phyloP scores from a whole-genome alignment of 2,888 invertebrate species.

The Rapana venosa region DNA sequence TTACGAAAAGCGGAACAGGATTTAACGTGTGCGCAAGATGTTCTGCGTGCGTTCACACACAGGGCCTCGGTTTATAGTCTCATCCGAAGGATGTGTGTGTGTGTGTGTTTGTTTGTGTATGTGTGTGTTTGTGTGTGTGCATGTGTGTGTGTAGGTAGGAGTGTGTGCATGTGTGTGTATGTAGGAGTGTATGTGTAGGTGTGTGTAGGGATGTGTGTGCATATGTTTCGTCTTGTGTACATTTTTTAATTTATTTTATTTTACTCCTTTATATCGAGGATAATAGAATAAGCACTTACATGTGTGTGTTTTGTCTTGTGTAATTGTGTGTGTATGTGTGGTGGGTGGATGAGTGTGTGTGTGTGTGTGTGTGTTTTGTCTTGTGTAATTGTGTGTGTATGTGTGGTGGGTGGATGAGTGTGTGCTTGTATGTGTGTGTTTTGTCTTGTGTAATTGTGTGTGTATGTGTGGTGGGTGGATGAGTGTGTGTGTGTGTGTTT shows the following conservation, averaged over 20 bases:
- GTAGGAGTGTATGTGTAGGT: not conserved
- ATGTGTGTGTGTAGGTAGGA: not conserved
- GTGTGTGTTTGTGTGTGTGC: no score
- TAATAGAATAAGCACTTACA: not conserved
- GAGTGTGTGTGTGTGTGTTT: no score
- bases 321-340: not conserved
- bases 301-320: not conserved
- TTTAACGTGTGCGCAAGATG: no score
- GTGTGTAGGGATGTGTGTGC: not conserved
- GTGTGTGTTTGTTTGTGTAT: slow-evolving; percentile 11
- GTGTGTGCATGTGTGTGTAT: not conserved
- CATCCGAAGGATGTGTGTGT: not conserved
- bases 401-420: not conserved
- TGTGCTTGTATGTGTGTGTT: not conserved
- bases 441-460: not conserved
- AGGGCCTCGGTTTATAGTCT: no score
- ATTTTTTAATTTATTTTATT: no score
- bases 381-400: not conserved
- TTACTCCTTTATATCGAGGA: no score
- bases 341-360: not conserved
- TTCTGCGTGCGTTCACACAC: no score
- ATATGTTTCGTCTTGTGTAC: no score
- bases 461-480: no score
- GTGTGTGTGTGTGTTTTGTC: not conserved
- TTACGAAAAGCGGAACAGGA: no score